Conservation (phyloP, 1,140 invertebrate species). For the Caenorhabditis tropicalis region DNA sequence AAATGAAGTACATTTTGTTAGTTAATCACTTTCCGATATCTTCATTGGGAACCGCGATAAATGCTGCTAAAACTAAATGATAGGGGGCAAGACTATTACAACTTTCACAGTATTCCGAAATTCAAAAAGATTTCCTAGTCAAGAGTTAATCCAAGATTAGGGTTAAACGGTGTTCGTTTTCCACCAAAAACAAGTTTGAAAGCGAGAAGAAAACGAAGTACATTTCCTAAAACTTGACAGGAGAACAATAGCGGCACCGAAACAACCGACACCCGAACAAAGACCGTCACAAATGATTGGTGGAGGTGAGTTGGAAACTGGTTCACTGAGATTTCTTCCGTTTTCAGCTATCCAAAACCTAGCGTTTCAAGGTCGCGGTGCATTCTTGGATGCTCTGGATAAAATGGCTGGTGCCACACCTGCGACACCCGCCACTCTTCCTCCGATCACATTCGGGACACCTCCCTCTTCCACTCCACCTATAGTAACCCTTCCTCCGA, state of each 20-base stretch:
- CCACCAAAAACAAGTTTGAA: background rate
- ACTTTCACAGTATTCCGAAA: no score
- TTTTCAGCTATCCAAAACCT: slow-evolving; percentile 23
- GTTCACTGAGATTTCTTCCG: no score
- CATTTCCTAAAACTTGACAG: slow-evolving; percentile 5
- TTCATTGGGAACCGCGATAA: no score
- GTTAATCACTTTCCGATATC: no score
- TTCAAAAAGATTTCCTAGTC: background rate
- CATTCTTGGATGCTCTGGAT: background rate
- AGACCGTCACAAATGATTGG: slow-evolving; percentile 40
- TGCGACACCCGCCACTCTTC: background rate
- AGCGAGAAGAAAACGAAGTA: background rate
- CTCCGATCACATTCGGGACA: background rate
- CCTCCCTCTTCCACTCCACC: background rate
- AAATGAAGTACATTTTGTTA: no score
- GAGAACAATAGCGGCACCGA: slow-evolving; percentile 25
- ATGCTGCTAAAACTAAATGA: no score
- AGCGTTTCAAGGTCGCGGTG: background rate
- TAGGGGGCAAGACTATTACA: no score
- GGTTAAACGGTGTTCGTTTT: background rate
- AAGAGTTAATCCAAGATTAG: background rate
- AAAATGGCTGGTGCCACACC: background rate
- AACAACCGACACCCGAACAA: slow-evolving; percentile 32
- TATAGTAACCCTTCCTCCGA: background rate
- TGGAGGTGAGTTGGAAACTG: slow-evolving; percentile 7